These are phyloP conservation scores for Cynopterus brachyotis DNA, from an alignment of 2,113 vertebrate genomes.

Conservation along the genomic window DNA sequence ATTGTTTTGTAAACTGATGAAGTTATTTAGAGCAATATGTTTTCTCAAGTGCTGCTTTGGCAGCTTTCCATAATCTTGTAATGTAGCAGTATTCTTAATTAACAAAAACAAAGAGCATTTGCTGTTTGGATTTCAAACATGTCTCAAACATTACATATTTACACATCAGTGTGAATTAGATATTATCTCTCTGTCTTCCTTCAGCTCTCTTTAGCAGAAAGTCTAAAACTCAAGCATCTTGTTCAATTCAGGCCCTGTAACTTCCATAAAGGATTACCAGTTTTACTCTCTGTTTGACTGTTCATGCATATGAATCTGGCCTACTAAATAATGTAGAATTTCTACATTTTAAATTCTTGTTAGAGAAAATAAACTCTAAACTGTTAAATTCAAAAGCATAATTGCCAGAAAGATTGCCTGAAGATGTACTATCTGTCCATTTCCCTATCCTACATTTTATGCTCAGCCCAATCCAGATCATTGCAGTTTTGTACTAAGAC, in stretches of 20 bases:
- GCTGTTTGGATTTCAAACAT: constrained; percentile 41
- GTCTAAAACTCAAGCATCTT: constrained; percentile 29
- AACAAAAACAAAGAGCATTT: constrained; percentile 45
- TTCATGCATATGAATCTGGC: neutral
- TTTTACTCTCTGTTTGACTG: constrained; percentile 24
- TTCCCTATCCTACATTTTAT: neutral
- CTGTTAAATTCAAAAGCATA: constrained; percentile 16
- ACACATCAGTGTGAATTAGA: neutral
- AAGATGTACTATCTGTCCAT: neutral
- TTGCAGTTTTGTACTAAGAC: neutral
- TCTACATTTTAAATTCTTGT: neutral
- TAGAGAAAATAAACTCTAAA: constrained; percentile 23
- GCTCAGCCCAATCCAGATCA: neutral
- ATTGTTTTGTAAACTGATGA: constrained; percentile 49
- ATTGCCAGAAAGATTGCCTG: neutral
- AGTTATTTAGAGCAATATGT: constrained; percentile 39
- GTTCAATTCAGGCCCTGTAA: neutral
- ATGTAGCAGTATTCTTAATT: constrained; percentile 39
- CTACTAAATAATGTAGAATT: neutral
- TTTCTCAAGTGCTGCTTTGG: constrained; percentile 42
- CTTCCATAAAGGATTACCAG: neutral
- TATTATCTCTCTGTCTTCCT: constrained; percentile 13
- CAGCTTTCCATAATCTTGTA: constrained; percentile 34
- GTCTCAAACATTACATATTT: constrained; percentile 12
- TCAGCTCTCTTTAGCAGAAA: neutral